Conservation (phyloP, 2,888 invertebrate species). For the Parthenolecanium corni region DNA sequence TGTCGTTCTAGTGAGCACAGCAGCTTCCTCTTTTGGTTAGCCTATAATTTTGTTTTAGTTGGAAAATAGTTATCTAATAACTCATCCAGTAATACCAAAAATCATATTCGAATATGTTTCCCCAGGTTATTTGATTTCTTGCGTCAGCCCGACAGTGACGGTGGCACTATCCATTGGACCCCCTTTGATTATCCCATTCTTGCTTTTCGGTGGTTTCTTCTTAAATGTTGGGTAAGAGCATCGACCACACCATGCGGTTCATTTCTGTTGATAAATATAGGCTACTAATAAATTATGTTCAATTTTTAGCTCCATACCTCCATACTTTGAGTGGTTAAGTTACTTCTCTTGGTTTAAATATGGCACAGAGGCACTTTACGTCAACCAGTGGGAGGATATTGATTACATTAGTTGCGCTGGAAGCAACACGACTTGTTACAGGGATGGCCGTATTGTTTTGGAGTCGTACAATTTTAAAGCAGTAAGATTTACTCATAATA, state of each 20-base stretch:
- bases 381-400: slow-evolving; percentile 80
- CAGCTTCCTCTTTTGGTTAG: slow-evolving; percentile 82
- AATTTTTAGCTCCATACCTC: slow-evolving; percentile 59
- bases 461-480: slow-evolving; percentile 65
- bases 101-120: slow-evolving; percentile 31
- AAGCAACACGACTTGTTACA: slow-evolving; percentile 64
- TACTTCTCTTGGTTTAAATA: slow-evolving; percentile 87
- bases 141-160: slow-evolving; percentile 65
- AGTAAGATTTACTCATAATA: slow-evolving; percentile 43
- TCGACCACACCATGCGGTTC: not conserved
- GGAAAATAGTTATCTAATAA: no score
- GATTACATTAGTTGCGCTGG: slow-evolving; percentile 62
- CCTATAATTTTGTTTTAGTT: slow-evolving; percentile 37
- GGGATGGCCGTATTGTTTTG: slow-evolving; percentile 63
- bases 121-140: slow-evolving; percentile 82
- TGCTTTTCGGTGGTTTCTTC: slow-evolving; percentile 93
- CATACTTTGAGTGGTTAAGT: slow-evolving; percentile 73
- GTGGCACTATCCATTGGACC: slow-evolving; percentile 86
- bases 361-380: slow-evolving; percentile 74
- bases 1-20: slow-evolving; percentile 72
- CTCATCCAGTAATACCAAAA: no score
- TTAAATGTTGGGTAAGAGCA: slow-evolving; percentile 66
- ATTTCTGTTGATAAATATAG: no score
- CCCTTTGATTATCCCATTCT: slow-evolving; percentile 81
- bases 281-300: not conserved